These are phyloP conservation scores for Tiphia femorata DNA, from an alignment of 2,888 invertebrate species.

Conservation along the genomic window DNA sequence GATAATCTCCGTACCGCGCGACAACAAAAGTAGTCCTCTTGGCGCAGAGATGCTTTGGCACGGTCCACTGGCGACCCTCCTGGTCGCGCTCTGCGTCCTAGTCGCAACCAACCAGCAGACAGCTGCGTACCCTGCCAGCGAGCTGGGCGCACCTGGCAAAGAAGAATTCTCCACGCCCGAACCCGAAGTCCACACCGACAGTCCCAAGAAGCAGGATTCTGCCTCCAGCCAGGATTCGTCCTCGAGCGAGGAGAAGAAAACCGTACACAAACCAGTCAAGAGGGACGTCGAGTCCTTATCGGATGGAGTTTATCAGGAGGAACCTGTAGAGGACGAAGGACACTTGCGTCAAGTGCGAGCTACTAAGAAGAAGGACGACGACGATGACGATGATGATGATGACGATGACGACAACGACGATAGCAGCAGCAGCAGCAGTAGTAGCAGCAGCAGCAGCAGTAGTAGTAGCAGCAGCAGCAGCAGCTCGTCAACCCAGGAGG, in stretches of 20 bases:
- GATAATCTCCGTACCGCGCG: not conserved
- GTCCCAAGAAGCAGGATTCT: not conserved
- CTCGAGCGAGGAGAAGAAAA: constrained; percentile 13
- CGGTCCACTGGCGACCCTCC: not conserved
- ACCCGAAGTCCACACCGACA: not conserved
- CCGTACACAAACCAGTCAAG: no score
- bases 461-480: constrained; percentile 25
- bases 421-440: constrained; percentile 11
- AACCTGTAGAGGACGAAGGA: not conserved
- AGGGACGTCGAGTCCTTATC: not conserved
- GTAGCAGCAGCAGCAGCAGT: constrained; percentile 21
- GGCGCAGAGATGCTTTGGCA: no score
- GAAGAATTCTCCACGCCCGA: not conserved
- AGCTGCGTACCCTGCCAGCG: not conserved
- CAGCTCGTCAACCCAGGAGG: constrained; percentile 32
- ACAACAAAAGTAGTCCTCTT: no score
- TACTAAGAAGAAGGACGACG: constrained; percentile 19
- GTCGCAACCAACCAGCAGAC: not conserved
- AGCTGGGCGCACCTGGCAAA: not conserved
- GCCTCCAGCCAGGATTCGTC: not conserved
- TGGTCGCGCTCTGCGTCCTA: not conserved
- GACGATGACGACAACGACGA: constrained; percentile 14
- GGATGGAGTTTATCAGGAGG: not conserved
- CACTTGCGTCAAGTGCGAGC: not conserved
- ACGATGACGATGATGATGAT: constrained; percentile 3